Evolutionary conservation across 2,888 invertebrate species (phyloP).

Genomic region (Diachrysia chrysitis): DNA sequence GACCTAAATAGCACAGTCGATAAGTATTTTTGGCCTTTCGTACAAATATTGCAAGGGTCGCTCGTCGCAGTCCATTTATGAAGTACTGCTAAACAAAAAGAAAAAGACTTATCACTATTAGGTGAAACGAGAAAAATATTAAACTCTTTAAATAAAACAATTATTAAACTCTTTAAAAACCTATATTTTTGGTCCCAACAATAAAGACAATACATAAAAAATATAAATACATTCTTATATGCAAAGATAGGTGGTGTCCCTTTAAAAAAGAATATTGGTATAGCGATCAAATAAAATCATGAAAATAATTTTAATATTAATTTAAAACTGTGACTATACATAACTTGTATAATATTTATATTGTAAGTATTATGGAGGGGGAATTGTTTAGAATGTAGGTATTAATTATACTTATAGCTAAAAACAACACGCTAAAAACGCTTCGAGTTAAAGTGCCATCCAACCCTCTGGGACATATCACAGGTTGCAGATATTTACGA

Average conservation of each 20-base stretch:
- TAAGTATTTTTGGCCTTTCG: neutral
- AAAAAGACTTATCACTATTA: no score
- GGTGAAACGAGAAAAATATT: no score
- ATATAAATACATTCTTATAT: neutral
- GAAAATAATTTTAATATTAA: neutral
- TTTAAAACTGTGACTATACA: neutral
- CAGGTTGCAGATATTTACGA: neutral
- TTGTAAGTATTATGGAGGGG: no score
- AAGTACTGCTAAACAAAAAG: no score
- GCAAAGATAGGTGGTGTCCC: neutral
- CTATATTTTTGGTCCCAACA: conserved; percentile 45
- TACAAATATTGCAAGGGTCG: neutral
- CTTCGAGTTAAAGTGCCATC: neutral
- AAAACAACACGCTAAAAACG: neutral
- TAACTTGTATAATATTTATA: no score
- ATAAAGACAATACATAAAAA: conserved; percentile 21
- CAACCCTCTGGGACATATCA: conserved; percentile 2
- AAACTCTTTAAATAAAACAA: neutral
- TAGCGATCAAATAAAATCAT: neutral
- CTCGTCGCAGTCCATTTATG: no score
- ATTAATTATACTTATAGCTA: neutral
- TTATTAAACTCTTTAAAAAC: conserved; percentile 9
- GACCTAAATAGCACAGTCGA: neutral
- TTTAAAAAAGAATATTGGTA: neutral
- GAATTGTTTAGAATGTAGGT: neutral